These are phyloP conservation scores for Melanotaenia pygmaea DNA, from an alignment of 2,797 vertebrate species.

Conservation along the genomic window DNA sequence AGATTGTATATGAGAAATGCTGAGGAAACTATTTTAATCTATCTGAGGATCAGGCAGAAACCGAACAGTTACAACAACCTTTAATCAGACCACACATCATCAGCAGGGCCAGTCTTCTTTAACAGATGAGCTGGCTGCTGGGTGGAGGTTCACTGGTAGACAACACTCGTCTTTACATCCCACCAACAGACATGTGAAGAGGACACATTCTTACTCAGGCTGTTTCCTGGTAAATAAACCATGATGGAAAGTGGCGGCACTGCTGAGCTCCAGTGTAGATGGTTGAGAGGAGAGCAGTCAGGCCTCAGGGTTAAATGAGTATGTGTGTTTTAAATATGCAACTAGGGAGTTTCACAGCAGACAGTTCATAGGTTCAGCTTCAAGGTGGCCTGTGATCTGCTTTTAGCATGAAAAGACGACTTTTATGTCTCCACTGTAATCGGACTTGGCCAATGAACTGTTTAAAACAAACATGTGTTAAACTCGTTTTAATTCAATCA, in stretches of 20 bases:
- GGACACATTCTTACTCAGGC: conserved; percentile 36
- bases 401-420: conserved; percentile 11
- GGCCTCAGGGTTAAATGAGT: conserved; percentile 10
- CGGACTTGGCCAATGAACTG: not conserved
- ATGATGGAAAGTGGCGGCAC: conserved; percentile 14
- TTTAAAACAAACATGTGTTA: conserved; percentile 1
- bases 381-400: conserved; percentile 26
- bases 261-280: conserved; percentile 48
- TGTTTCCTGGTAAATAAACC: conserved; percentile 75
- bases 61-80: conserved; percentile 16
- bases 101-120: conserved; percentile 23
- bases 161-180: not conserved
- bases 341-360: conserved; percentile 21
- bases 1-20: not conserved
- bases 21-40: not conserved
- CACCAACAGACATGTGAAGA: conserved; percentile 22
- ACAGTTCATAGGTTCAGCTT: conserved; percentile 55
- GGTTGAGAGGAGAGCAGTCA: conserved; percentile 24
- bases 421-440: not conserved
- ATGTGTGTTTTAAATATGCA: conserved; percentile 20
- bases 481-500: conserved; percentile 1
- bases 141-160: conserved; percentile 17
- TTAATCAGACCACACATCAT: conserved; percentile 40
- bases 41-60: conserved; percentile 1
- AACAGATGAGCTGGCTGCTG: conserved; percentile 13